phyloP scores from a whole-genome alignment of 2,797 vertebrate genomes.

The Diplodus sargus region DNA sequence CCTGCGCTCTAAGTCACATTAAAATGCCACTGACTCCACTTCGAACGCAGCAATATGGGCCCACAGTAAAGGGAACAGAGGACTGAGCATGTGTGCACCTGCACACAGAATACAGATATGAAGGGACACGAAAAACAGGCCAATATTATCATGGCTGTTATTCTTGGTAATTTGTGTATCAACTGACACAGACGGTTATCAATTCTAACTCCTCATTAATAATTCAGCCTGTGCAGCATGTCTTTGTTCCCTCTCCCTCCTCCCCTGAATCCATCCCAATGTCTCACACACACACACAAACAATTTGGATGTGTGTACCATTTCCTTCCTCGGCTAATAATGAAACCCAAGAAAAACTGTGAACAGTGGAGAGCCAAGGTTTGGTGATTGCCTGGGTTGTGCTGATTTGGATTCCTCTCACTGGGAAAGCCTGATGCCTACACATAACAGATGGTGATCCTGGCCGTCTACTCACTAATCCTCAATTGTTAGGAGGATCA shows the following conservation, averaged over 20 bases:
- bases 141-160: slow-evolving; percentile 24
- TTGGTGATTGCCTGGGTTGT: slow-evolving; percentile 29
- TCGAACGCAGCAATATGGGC: background rate
- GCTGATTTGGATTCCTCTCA: slow-evolving; percentile 53
- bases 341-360: slow-evolving; percentile 24
- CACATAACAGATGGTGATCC: slow-evolving; percentile 70
- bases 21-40: background rate
- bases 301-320: slow-evolving; percentile 14
- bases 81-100: background rate
- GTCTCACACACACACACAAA: slow-evolving; percentile 6
- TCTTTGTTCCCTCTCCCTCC: slow-evolving; percentile 55
- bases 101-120: background rate
- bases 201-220: slow-evolving; percentile 74
- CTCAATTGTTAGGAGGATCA: slow-evolving; percentile 64
- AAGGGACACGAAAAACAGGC: slow-evolving; percentile 14
- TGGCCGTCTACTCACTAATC: slow-evolving; percentile 63
- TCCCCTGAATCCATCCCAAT: slow-evolving; percentile 38
- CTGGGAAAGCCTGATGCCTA: slow-evolving; percentile 58
- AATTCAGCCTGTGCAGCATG: slow-evolving; percentile 66
- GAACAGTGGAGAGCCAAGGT: slow-evolving; percentile 18
- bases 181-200: slow-evolving; percentile 69
- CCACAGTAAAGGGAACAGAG: slow-evolving; percentile 1
- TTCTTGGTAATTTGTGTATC: slow-evolving; percentile 53
- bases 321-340: slow-evolving; percentile 45
- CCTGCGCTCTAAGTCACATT: background rate